These are phyloP conservation scores for Rachycentron canadum DNA, from an alignment of 2,797 vertebrate species.

Conservation along the genomic window DNA sequence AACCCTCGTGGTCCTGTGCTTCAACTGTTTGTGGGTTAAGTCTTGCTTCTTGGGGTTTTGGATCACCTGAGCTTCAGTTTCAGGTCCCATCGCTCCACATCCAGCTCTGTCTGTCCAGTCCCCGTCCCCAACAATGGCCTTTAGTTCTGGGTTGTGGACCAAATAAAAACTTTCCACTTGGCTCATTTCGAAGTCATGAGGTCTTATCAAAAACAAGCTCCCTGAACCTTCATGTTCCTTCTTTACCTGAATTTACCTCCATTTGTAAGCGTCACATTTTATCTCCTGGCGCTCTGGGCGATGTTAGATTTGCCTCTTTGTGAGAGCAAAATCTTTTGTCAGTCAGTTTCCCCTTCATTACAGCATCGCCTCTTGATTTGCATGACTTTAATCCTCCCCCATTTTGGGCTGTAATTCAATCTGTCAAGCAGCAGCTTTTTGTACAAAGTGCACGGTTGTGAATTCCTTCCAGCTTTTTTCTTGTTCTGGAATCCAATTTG, in stretches of 20 bases:
- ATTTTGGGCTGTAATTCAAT: constrained; percentile 49
- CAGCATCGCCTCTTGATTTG: constrained; percentile 16
- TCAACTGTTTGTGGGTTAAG: no score
- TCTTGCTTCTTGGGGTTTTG: no score
- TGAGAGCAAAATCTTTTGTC: constrained; percentile 18
- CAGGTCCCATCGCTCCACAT: no score
- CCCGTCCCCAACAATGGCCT: no score
- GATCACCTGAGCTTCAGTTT: no score
- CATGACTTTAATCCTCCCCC: constrained; percentile 58
- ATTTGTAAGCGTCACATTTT: not conserved
- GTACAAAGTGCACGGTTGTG: constrained; percentile 27
- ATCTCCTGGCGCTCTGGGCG: not conserved
- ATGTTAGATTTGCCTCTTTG: constrained; percentile 13
- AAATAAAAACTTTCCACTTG: no score
- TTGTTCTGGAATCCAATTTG: constrained; percentile 56
- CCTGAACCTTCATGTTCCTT: not conserved
- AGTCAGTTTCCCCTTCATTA: constrained; percentile 39
- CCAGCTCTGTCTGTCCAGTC: no score
- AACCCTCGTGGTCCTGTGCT: no score
- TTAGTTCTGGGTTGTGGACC: no score
- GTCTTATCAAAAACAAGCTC: not conserved
- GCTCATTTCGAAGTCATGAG: not conserved
- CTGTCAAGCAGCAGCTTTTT: constrained; percentile 55
- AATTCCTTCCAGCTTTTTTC: constrained; percentile 46
- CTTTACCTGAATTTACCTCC: constrained; percentile 17